These are phyloP conservation scores for Drosophila biarmipes DNA, from an alignment of 1,140 invertebrate species.

Conservation along the genomic window DNA sequence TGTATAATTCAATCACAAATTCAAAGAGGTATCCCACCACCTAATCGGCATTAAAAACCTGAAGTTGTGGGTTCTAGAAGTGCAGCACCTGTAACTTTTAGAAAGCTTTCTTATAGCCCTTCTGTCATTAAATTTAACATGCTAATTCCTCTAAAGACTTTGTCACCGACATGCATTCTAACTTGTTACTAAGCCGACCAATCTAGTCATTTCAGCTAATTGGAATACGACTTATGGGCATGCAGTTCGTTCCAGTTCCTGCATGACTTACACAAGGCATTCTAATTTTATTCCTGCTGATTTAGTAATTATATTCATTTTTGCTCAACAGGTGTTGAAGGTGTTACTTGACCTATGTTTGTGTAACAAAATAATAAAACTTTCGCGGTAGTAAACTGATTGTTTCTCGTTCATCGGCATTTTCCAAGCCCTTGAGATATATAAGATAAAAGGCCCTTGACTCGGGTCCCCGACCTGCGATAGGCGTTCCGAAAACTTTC, in stretches of 20 bases:
- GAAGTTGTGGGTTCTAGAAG: neutral
- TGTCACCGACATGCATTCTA: constrained; percentile 1
- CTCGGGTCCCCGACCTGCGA: constrained; percentile 25
- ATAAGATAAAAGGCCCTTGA: constrained; percentile 12
- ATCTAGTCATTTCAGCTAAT: constrained; percentile 6
- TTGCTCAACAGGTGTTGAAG: neutral
- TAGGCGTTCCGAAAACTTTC: constrained; percentile 32
- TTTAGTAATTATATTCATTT: neutral
- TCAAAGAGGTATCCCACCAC: too few relatives aligned
- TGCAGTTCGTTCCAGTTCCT: constrained; percentile 15
- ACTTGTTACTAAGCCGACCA: constrained; percentile 14
- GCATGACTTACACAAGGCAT: neutral
- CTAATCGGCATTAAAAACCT: too few relatives aligned
- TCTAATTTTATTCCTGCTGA: neutral
- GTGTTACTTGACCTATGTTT: neutral
- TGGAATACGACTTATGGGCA: constrained; percentile 6
- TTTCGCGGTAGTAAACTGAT: neutral
- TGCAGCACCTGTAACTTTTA: neutral
- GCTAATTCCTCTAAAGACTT: neutral
- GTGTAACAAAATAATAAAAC: neutral
- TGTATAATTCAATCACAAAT: neutral
- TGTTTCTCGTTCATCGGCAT: constrained; percentile 6
- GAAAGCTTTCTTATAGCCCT: constrained; percentile 2
- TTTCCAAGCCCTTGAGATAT: constrained; percentile 12
- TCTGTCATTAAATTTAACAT: neutral